phyloP scores from a whole-genome alignment of 2,113 vertebrate genomes.

The Neogale vison region DNA sequence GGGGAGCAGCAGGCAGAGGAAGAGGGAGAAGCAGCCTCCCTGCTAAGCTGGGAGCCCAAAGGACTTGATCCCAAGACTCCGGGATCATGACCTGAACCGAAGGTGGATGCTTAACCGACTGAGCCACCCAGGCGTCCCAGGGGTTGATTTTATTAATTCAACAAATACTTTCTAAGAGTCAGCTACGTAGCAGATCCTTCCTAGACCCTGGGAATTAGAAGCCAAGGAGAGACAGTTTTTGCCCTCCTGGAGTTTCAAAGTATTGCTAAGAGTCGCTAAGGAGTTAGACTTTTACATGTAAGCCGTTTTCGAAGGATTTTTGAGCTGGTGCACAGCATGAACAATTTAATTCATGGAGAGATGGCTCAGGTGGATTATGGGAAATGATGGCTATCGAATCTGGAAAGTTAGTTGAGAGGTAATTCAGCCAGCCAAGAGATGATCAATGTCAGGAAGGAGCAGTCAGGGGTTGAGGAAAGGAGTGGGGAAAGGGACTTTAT shows the following conservation, averaged over 20 bases:
- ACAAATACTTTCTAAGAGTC: background rate
- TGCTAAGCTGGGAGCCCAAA: too few species aligned
- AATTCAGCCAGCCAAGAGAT: background rate
- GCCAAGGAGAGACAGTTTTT: background rate
- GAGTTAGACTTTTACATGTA: background rate
- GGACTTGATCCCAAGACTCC: too few species aligned
- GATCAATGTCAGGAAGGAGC: background rate
- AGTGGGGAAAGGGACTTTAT: background rate
- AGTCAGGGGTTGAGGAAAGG: background rate
- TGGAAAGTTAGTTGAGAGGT: background rate
- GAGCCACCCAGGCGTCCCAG: background rate
- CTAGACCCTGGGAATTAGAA: background rate
- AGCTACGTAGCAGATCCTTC: background rate
- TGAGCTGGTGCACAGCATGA: background rate
- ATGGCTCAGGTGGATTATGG: background rate
- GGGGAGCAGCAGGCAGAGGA: too few species aligned
- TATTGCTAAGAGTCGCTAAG: background rate
- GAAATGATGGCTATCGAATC: background rate
- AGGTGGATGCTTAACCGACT: too few species aligned
- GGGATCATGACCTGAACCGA: too few species aligned
- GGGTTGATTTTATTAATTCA: background rate
- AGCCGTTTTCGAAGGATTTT: constrained; percentile 1
- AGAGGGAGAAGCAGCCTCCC: too few species aligned
- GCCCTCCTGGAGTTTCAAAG: background rate
- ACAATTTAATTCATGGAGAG: background rate